These are phyloP conservation scores for Hipposideros armiger DNA, from an alignment of 2,113 vertebrate species.

Conservation along the genomic window DNA sequence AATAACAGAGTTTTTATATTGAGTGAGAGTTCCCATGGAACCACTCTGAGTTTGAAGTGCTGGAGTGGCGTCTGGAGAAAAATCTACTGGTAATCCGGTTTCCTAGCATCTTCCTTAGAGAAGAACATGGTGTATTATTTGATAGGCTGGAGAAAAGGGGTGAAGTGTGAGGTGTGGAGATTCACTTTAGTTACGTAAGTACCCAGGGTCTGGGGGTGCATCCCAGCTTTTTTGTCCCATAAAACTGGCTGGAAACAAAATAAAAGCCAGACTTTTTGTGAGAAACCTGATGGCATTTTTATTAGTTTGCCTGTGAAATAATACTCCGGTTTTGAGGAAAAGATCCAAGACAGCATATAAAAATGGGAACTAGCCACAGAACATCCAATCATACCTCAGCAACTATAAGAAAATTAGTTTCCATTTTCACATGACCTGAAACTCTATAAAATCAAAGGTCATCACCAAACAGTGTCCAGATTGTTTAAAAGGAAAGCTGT, in stretches of 20 bases:
- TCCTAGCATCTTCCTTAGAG: conserved; percentile 67
- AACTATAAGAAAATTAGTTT: conserved; percentile 37
- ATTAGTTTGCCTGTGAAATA: conserved; percentile 32
- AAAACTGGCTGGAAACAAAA: conserved; percentile 60
- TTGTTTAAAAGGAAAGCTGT: conserved; percentile 43
- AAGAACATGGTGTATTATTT: conserved; percentile 60
- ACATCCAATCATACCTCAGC: conserved; percentile 18
- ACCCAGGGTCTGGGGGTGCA: neutral
- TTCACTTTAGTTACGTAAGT: conserved; percentile 16
- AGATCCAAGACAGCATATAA: conserved; percentile 50
- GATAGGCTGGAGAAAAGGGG: conserved; percentile 13
- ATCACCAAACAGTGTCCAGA: neutral
- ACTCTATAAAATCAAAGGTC: neutral
- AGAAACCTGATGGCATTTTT: conserved; percentile 63
- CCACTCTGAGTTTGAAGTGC: conserved; percentile 69
- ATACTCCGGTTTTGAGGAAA: conserved; percentile 32
- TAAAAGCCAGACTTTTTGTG: conserved; percentile 59
- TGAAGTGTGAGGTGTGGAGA: neutral
- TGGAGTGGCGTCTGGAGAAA: conserved; percentile 54
- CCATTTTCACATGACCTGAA: conserved; percentile 35
- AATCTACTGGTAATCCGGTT: conserved; percentile 50
- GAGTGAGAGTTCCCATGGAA: conserved; percentile 61
- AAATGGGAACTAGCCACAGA: conserved; percentile 43
- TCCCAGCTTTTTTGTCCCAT: conserved; percentile 28
- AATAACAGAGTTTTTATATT: conserved; percentile 62